Evolutionary conservation across 2,113 vertebrate genomes (phyloP), one percentile per base, ranked within the genome.

Genomic region (Nestor notabilis): DNA sequence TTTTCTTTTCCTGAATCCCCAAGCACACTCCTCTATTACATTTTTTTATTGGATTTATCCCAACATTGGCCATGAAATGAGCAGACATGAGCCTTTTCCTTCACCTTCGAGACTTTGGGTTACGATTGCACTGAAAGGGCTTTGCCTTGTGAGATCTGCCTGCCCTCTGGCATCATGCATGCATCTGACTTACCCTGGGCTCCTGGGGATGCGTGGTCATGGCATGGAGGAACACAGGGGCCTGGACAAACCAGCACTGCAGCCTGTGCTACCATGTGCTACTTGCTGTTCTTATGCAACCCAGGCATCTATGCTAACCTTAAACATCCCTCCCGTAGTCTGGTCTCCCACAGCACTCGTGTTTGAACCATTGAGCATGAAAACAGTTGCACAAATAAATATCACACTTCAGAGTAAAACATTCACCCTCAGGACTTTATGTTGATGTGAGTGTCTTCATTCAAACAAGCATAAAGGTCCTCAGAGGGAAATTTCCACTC

Each of bases 401-500:
- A 91, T 85, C 84, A 82, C 91, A 90, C 84, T 93, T 87, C 21
- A 43, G 79, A 95, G 80, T 89, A 94, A 93, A 97, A 68, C 1
- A 4, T 66, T 84, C 64, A 71, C 76, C 60, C 55, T 55, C 64
- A 33, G 60, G 76, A 92, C 65, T 90, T 47, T 4, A 33, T 44
- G 60, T 11, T 88, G 83, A 71, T 87, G 33, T 58, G 69, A 89
- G 83, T 13, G 39, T 75, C 55, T 94, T 89, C 64, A 90, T 92
- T 97, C 61, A 94, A 95, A 90, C 64, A 83, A 84, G 68, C 61
- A 56, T 37, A 49, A 83, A 86, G 87, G 68, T 31, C 50, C 65
- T 64, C 47, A 72, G n/a, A 88, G 56, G 66, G 65, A 81, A 56
- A 20, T 61, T 60, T 83, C 74, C 60, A 39, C 24, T 84, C n/a